phyloP scores from a whole-genome alignment of 2,888 invertebrate species.

The Harpalus rufipes region DNA sequence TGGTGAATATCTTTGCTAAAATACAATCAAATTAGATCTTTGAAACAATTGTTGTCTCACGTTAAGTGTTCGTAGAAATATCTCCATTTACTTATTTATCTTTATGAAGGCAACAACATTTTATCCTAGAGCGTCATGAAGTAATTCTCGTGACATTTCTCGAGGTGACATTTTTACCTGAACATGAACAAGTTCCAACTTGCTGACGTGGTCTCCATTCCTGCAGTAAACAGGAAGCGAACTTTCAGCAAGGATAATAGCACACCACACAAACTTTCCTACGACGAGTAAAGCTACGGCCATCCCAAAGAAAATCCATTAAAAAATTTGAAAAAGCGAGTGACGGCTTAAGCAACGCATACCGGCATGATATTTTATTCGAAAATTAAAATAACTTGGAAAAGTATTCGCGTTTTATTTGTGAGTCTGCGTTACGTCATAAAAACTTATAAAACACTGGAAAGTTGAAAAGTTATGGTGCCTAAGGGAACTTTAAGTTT shows the following conservation, averaged over 20 bases:
- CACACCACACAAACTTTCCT: conserved; percentile 55
- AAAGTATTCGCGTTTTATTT: conserved; percentile 65
- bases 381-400: conserved; percentile 64
- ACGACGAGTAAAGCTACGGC: conserved; percentile 50
- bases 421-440: conserved; percentile 60
- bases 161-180: conserved; percentile 57
- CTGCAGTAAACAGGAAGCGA: conserved; percentile 63
- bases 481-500: conserved; percentile 64
- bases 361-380: conserved; percentile 60
- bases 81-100: not conserved
- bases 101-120: not conserved
- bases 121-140: conserved; percentile 18
- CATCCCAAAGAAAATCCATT: conserved; percentile 54
- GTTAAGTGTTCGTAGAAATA: not conserved
- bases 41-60: not conserved
- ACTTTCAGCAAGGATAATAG: conserved; percentile 65
- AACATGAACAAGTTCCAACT: conserved; percentile 39
- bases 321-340: conserved; percentile 57
- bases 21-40: not conserved
- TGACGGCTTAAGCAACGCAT: conserved; percentile 43
- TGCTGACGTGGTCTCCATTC: conserved; percentile 45
- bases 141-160: conserved; percentile 38
- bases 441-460: conserved; percentile 64
- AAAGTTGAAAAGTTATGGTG: conserved; percentile 65
- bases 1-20: not conserved